Percentiles rank a stretch among this genome's conserved stretches.
phyloP scores from a whole-genome alignment of 2,797 vertebrate genomes.

The Spondyliosoma cantharus region DNA sequence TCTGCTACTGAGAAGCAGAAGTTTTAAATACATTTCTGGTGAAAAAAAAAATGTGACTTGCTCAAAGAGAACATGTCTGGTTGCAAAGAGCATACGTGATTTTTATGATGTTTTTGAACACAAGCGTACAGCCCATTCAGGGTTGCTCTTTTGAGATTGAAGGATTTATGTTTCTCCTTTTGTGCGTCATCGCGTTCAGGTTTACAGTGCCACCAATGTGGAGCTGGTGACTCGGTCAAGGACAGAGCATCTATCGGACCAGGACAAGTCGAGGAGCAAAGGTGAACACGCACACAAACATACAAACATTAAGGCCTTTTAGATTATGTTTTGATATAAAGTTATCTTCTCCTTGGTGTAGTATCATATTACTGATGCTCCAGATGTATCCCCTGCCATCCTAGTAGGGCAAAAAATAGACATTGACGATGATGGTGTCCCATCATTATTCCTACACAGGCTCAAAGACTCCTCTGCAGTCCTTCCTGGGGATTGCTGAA shows the following conservation, averaged over 20 bases:
- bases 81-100: neutral
- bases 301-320: neutral
- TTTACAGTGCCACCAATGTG: conserved; percentile 96
- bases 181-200: conserved; percentile 77
- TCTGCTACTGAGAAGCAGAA: too few species aligned
- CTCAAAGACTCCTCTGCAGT: conserved; percentile 96
- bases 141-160: neutral
- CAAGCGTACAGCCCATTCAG: neutral
- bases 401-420: neutral
- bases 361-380: neutral
- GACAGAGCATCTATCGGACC: conserved; percentile 96
- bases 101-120: neutral
- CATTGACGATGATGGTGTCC: conserved; percentile 7
- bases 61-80: neutral
- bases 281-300: conserved; percentile 75
- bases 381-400: neutral
- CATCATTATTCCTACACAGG: conserved; percentile 75
- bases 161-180: neutral
- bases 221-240: conserved; percentile 95
- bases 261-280: conserved; percentile 96
- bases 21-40: too few species aligned
- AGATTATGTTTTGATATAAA: neutral
- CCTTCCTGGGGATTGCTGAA: conserved; percentile 95
- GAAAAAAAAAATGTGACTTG: neutral
- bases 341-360: neutral